These are phyloP conservation scores for Fringilla coelebs DNA, from an alignment of 2,797 vertebrate genomes.

Conservation along the genomic window DNA sequence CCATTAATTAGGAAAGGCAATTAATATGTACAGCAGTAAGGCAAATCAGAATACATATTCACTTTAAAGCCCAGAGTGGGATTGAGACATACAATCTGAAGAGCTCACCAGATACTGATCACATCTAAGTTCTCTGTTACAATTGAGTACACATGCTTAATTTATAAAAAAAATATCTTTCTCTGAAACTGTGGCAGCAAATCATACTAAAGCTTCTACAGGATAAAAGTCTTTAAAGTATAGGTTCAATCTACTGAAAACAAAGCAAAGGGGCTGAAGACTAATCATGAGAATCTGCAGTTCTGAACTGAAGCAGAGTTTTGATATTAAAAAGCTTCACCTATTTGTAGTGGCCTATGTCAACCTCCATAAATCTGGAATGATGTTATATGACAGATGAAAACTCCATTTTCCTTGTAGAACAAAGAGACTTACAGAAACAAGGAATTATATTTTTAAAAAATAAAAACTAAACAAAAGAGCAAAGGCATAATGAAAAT, in stretches of 20 bases:
- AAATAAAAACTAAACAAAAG: background rate
- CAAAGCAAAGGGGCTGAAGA: background rate
- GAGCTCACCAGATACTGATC: background rate
- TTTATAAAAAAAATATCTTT: background rate
- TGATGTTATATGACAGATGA: background rate
- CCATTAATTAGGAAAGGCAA: background rate
- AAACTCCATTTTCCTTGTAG: background rate
- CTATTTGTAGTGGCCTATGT: accelerated
- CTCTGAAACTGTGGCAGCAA: background rate
- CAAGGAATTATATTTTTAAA: background rate
- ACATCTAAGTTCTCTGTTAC: background rate
- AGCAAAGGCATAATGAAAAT: background rate
- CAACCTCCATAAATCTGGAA: background rate
- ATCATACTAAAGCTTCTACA: background rate
- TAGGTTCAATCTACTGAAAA: background rate
- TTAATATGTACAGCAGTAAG: background rate
- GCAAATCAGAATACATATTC: background rate
- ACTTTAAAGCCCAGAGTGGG: background rate
- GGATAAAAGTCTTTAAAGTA: background rate
- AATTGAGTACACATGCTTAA: background rate
- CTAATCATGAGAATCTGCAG: background rate
- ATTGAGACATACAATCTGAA: background rate
- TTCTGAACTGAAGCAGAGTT: background rate
- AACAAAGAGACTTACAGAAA: background rate
- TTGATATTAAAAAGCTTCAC: background rate